A percentile compares a stretch with the other conserved stretches of the same genome.
Conservation (phyloP, 2,113 vertebrate genomes). For the Rafetus swinhoei region DNA sequence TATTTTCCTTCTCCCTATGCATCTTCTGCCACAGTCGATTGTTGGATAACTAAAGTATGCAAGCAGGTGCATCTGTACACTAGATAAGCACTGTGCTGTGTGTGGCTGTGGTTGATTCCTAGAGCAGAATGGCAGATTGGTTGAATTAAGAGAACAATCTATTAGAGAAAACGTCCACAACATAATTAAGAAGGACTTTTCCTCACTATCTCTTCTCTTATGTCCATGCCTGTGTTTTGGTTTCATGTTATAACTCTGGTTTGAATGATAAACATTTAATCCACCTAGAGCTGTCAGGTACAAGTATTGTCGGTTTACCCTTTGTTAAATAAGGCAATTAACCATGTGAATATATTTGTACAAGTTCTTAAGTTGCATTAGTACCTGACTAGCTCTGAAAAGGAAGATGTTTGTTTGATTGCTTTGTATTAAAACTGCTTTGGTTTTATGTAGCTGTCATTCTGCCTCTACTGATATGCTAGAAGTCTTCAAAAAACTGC, state of each 20-base stretch:
- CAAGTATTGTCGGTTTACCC: slow-evolving; percentile 31
- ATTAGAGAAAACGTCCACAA: slow-evolving; percentile 24
- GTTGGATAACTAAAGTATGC: background rate
- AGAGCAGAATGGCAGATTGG: slow-evolving; percentile 33
- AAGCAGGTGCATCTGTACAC: slow-evolving; percentile 7
- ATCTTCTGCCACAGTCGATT: slow-evolving; percentile 7
- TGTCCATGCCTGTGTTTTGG: background rate
- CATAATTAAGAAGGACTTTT: slow-evolving; percentile 41
- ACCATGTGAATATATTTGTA: slow-evolving; percentile 9
- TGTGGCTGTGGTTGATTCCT: slow-evolving; percentile 45
- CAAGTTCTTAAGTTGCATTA: slow-evolving; percentile 23
- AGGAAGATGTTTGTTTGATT: background rate
- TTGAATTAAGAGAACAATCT: slow-evolving; percentile 35
- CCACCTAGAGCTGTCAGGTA: slow-evolving; percentile 50
- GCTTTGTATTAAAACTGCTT: background rate
- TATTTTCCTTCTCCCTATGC: background rate
- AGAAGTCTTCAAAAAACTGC: background rate
- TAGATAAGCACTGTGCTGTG: slow-evolving; percentile 18
- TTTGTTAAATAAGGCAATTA: slow-evolving; percentile 53
- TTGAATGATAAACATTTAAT: slow-evolving; percentile 49
- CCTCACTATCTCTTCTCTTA: background rate
- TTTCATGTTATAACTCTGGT: background rate
- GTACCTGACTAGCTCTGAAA: slow-evolving; percentile 6
- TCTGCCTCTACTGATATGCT: background rate
- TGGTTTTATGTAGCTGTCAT: background rate